These are phyloP conservation scores for Erpobdella octoculata DNA, from an alignment of 2,888 invertebrate species.

Conservation along the genomic window DNA sequence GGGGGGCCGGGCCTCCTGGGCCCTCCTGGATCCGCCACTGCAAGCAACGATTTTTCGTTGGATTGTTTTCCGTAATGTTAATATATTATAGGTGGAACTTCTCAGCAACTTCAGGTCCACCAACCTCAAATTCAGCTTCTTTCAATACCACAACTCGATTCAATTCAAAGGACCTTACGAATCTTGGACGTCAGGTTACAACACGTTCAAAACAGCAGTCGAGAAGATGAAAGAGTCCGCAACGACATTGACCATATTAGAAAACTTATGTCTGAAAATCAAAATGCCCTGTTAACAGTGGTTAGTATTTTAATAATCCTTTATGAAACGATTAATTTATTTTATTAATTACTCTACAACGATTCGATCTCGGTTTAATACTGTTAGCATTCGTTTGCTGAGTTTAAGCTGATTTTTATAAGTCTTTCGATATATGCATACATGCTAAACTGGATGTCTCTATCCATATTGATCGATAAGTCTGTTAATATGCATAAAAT, in stretches of 20 bases:
- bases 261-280: conserved; percentile 50
- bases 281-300: conserved; percentile 50
- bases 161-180: conserved; percentile 50
- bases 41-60: too few species aligned
- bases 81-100: background rate
- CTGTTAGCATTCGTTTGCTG: background rate
- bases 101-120: conserved; percentile 17
- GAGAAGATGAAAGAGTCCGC: conserved; percentile 45
- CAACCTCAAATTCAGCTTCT: conserved; percentile 45
- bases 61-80: too few species aligned
- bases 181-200: conserved; percentile 50
- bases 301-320: conserved; percentile 37
- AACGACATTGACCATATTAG: conserved; percentile 51
- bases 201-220: conserved; percentile 49
- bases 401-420: too few species aligned
- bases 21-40: too few species aligned
- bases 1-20: too few species aligned
- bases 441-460: too few species aligned
- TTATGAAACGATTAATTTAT: background rate
- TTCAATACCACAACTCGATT: conserved; percentile 51
- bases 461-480: too few species aligned
- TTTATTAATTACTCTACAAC: too few species aligned
- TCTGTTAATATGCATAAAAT: too few species aligned
- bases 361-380: too few species aligned
- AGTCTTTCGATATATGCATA: too few species aligned